phyloP scores from a whole-genome alignment of 2,888 invertebrate species.

The Volucella bombylans region DNA sequence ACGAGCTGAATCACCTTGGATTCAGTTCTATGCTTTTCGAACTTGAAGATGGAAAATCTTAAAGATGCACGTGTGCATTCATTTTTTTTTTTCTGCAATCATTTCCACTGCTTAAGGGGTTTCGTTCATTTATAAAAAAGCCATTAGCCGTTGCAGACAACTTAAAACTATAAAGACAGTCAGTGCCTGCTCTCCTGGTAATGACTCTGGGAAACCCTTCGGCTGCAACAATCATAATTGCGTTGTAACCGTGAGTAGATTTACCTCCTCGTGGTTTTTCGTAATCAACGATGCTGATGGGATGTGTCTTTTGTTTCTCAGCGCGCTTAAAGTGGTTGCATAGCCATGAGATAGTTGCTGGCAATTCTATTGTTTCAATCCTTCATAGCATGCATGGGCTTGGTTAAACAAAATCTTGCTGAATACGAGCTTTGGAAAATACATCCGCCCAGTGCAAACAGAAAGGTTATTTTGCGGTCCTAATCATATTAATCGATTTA shows the following conservation, averaged over 20 bases:
- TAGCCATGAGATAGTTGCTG: conserved; percentile 9
- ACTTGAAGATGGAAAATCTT: neutral
- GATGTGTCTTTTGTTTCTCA: conserved; percentile 21
- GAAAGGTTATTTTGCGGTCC: conserved; percentile 32
- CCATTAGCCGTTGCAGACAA: conserved; percentile 33
- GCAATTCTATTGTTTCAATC: conserved; percentile 47
- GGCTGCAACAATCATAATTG: conserved; percentile 48
- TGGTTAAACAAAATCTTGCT: conserved; percentile 47
- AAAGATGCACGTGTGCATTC: conserved; percentile 52
- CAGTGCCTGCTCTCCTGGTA: conserved; percentile 14
- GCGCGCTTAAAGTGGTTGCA: conserved; percentile 11
- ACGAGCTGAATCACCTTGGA: conserved; percentile 39
- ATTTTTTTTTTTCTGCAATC: conserved; percentile 35
- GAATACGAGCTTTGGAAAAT: neutral
- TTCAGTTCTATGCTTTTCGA: conserved; percentile 14
- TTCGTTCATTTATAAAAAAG: neutral
- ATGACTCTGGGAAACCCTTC: conserved; percentile 32
- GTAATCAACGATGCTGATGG: conserved; percentile 39
- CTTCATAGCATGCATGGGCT: neutral
- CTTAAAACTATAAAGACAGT: neutral
- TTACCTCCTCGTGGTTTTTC: conserved; percentile 26
- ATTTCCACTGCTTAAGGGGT: conserved; percentile 31
- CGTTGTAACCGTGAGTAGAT: conserved; percentile 29
- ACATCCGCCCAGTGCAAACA: conserved; percentile 21
- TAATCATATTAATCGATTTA: neutral